A percentile compares a stretch with the other conserved stretches of the same genome.
These are phyloP conservation scores for Litocranius walleri DNA, from an alignment of 2,113 vertebrate genomes.

Conservation along the genomic window DNA sequence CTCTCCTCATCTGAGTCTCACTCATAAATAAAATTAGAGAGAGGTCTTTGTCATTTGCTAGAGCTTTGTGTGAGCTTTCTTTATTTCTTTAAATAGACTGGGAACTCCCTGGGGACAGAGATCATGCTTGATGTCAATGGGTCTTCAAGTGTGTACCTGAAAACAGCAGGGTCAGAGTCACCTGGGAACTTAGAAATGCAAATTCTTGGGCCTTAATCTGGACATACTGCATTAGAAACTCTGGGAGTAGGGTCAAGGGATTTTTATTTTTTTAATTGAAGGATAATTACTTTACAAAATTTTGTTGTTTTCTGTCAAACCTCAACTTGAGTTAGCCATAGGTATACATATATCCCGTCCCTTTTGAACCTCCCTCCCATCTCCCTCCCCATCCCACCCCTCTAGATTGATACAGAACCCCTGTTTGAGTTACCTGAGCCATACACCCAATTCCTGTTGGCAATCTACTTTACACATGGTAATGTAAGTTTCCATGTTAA, in stretches of 20 bases:
- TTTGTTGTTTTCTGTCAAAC: background rate
- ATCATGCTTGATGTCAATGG: background rate
- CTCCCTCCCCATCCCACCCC: background rate
- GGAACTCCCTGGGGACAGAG: background rate
- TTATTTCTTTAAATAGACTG: background rate
- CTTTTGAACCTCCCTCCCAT: background rate
- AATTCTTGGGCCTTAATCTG: background rate
- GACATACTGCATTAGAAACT: background rate
- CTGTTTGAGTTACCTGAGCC: background rate
- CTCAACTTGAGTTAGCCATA: background rate
- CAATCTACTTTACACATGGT: background rate
- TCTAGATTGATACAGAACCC: background rate
- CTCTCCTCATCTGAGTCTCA: background rate
- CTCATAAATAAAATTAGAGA: background rate
- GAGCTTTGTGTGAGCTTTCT: background rate
- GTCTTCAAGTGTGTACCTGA: background rate
- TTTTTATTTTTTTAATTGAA: background rate
- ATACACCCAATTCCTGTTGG: background rate
- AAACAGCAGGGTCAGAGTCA: background rate
- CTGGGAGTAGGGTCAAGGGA: background rate
- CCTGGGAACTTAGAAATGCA: background rate
- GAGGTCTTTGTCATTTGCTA: background rate
- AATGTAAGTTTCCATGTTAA: background rate
- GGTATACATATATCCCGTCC: background rate
- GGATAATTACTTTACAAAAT: background rate